Evolutionary conservation across 1,140 invertebrate genomes (phyloP).

Genomic region (Drosophila melanica): DNA sequence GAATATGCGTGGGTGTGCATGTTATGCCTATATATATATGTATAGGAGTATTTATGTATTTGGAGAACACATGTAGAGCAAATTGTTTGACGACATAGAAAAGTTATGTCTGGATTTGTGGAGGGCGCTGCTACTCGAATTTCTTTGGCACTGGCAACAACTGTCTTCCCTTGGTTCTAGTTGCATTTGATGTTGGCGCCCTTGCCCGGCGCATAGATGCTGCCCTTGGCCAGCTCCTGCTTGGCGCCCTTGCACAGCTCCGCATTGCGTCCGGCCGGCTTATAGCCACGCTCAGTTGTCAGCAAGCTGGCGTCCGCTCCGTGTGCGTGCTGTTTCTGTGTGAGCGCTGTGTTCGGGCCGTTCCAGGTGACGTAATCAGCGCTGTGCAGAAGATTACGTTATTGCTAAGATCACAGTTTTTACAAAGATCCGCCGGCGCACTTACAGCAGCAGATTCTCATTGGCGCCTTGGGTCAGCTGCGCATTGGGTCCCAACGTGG

Average conservation of each 20-base stretch:
- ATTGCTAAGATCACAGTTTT: too few relatives aligned
- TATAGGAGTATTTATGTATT: slow-evolving; percentile 33
- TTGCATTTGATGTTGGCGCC: slow-evolving; percentile 82
- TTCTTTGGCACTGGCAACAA: slow-evolving; percentile 61
- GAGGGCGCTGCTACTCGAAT: slow-evolving; percentile 47
- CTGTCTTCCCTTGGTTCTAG: slow-evolving; percentile 35
- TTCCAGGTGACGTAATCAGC: slow-evolving; percentile 90
- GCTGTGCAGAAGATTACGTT: slow-evolving; percentile 77
- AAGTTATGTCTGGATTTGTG: slow-evolving; percentile 53
- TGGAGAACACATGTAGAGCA: slow-evolving; percentile 50
- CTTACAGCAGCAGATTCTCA: slow-evolving; percentile 88
- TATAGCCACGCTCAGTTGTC: slow-evolving; percentile 82
- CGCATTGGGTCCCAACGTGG: slow-evolving; percentile 86
- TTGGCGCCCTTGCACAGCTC: slow-evolving; percentile 87
- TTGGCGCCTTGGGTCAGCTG: slow-evolving; percentile 87
- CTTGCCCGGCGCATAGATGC: slow-evolving; percentile 87
- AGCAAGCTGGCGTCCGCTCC: slow-evolving; percentile 86
- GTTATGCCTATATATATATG: not conserved
- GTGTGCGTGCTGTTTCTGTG: slow-evolving; percentile 83
- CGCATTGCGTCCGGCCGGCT: slow-evolving; percentile 86
- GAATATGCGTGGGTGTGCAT: slow-evolving; percentile 27
- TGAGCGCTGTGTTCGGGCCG: slow-evolving; percentile 86
- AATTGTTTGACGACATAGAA: slow-evolving; percentile 57
- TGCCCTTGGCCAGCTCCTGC: slow-evolving; percentile 87
- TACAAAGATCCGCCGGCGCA: slow-evolving; percentile 34